Conservation (phyloP, 2,113 vertebrate genomes). For the Alces alces region DNA sequence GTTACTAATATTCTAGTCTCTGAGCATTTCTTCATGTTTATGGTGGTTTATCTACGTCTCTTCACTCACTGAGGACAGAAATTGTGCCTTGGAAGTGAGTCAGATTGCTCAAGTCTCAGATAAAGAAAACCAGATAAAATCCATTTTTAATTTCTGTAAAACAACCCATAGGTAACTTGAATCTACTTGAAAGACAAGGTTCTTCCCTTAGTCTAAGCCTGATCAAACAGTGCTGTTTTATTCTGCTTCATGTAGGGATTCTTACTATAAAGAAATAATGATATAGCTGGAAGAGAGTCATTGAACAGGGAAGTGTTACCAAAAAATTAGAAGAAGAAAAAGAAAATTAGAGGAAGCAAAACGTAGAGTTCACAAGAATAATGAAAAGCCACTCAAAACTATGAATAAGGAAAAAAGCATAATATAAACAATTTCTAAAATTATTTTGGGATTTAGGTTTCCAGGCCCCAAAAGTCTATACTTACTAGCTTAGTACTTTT, state of each 20-base stretch:
- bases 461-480: neutral
- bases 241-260: neutral
- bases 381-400: neutral
- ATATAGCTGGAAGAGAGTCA: neutral
- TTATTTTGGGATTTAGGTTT: neutral
- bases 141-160: neutral
- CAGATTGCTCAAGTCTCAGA: neutral
- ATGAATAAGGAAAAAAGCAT: conserved; percentile 8
- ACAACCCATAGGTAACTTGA: neutral
- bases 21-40: neutral
- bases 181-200: neutral
- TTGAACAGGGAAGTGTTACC: neutral
- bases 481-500: neutral
- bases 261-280: neutral
- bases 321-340: conserved; percentile 19
- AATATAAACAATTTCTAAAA: conserved; percentile 9
- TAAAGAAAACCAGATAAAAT: neutral
- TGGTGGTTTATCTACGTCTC: neutral
- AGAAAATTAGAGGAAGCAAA: conserved; percentile 1
- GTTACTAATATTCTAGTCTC: neutral
- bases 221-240: neutral
- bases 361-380: neutral
- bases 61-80: neutral
- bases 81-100: neutral
- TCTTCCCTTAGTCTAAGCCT: neutral